Base-by-base conservation (phyloP, 2,888 invertebrate species). In the Tipula lateralis region DNA sequence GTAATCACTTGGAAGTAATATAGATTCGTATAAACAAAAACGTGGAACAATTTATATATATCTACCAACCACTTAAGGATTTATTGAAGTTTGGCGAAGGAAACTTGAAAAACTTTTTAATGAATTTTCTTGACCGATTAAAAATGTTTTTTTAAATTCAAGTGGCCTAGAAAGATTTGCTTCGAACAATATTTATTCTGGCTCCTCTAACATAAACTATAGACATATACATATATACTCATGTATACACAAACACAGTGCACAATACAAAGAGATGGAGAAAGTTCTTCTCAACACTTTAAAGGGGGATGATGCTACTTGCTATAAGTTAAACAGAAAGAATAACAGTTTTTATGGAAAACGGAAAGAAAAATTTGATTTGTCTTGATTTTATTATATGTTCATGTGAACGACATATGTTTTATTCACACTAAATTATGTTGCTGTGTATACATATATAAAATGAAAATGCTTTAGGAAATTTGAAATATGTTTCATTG, bases 371-470 rank as follows among this genome's bases (percentile, higher is more conserved):
- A 66, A 66, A 66, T 66, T 66, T 66, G 66, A 50, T 50, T 50
- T 19, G 16, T 32, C 32, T 44, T 44, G 39, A 50, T 50, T 50
- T 19, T 50, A 16, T 44, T 39, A 16, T 50, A 16, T 50, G n/a
- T n/a, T n/a, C 16, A 50, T 50, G 4, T 66, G 66, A 24, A 66
- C 66, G 66, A 66, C 66, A 66, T 66, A 66, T 66, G 66, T 66
- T 66, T 66, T 66, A 66, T 66, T 66, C 66, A 66, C 66, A 66
- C 66, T 66, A 66, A 66, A 66, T 66, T 66, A 66, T 66, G 66
- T 66, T 66, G 24, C 24, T 24, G 24, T 66, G 66, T 13, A 13
- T 24, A 24, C 24, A 66, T 9, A 24, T 7, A 19, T 50, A 50
- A 19, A 6, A 5, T 19, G 19, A 66, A 66, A 66, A 66, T 24